Base-by-base conservation (phyloP, 1,140 invertebrate genomes). In the Phthorimaea operculella region DNA sequence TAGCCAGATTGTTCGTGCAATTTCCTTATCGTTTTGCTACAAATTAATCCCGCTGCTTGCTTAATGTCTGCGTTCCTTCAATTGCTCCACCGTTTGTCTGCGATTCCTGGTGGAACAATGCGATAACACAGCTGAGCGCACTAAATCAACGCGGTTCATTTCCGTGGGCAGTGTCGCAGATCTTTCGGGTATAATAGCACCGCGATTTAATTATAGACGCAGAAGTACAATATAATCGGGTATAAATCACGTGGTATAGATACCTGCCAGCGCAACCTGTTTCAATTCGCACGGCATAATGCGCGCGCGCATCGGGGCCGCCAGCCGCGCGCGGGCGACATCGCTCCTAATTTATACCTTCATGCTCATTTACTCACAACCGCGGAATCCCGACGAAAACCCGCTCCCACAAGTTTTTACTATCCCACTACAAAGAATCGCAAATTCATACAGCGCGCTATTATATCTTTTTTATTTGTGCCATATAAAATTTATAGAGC, bases 221-320 rank as follows among this genome's bases (percentile, higher is more conserved):
- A 60, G 65, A 66, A 74, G 66, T 77, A 75, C 71, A 77, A 67
- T 60, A 82, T 79, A 83, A 85, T 85, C 79, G 79, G 57, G 58
- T 66, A 82, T 82, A 83, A 83, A 83, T 83, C 79, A 83, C 65
- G 51, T 59, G 64, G 70, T 76, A 85, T 79, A 79, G 79, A 80
- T 79, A 85, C 77, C 79, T 83, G 79, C 70, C 79, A 79, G 62
- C 74, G 59, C 76, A 85, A 85, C 82, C 82, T 85, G 79, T 83
- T 83, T 76, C 76, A 70, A 76, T 82, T 76, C 76, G 75, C 78
- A 70, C 72, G 64, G 62, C 66, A 79, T 72, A 79, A 76, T 76
- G 69, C 68, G 49, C 53, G n/a, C 59, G 66, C 66, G 58, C 62
- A 66, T 58, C 62, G 62, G 66, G 64, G 59, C 39, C 52, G 72